Evolutionary conservation across 2,888 invertebrate species (phyloP).

Genomic region (Sinhomidia bicolor): DNA sequence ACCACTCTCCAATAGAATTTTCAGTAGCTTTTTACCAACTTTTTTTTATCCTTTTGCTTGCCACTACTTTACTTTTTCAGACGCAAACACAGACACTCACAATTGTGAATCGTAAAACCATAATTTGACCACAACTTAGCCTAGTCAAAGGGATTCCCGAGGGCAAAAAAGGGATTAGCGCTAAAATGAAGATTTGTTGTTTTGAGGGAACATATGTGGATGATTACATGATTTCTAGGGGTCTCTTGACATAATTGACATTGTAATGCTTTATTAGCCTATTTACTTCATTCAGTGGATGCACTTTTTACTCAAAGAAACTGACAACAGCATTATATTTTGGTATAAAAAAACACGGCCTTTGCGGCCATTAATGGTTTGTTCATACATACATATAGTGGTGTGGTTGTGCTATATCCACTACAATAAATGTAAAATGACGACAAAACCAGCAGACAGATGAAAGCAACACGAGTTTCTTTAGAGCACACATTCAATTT

Average conservation of each 20-base stretch:
- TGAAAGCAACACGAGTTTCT: neutral
- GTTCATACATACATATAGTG: neutral
- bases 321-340: neutral
- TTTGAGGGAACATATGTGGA: constrained; percentile 12
- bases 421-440: neutral
- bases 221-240: constrained; percentile 36
- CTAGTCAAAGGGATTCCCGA: constrained; percentile 38
- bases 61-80: neutral
- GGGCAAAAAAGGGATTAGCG: constrained; percentile 40
- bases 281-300: constrained; percentile 8
- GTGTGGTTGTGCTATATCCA: neutral
- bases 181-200: constrained; percentile 17
- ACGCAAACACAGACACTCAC: neutral
- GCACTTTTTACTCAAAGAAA: neutral
- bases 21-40: neutral
- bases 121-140: constrained; percentile 50
- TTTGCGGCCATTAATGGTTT: neutral
- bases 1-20: neutral
- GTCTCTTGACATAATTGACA: constrained; percentile 67
- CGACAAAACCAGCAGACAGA: neutral
- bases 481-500: no score
- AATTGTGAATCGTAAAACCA: constrained; percentile 11
- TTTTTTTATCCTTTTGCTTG: neutral
- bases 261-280: constrained; percentile 69
- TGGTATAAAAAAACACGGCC: neutral